Evolutionary conservation across 1,140 invertebrate genomes (phyloP), one percentile per base, ranked within the genome.

Genomic region (Macrostomum lignano): DNA sequence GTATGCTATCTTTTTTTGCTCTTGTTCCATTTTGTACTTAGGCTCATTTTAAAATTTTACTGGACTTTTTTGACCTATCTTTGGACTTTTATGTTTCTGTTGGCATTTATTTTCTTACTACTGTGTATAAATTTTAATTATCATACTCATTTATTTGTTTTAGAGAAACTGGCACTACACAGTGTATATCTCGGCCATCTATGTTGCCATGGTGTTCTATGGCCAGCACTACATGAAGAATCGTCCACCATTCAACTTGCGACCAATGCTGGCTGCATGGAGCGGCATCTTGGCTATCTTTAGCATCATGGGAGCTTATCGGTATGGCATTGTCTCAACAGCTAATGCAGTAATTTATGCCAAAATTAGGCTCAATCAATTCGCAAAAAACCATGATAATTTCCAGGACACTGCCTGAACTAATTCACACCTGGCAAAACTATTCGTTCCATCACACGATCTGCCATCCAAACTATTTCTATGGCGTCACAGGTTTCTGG

Each of bases 371-470:
- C n/a, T n/a, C n/a, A n/a, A n/a, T n/a, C n/a, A n/a, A n/a, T n/a
- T n/a, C n/a, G n/a, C n/a, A n/a, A n/a, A n/a, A n/a, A n/a, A n/a
- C n/a, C n/a, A n/a, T n/a, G n/a, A n/a, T n/a, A n/a, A n/a, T n/a
- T n/a, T n/a, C n/a, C n/a, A n/a, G n/a, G n/a, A n/a, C n/a, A n/a
- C n/a, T n/a, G n/a, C n/a, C n/a, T n/a, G n/a, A n/a, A n/a, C n/a
- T n/a, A n/a, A n/a, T n/a, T n/a, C n/a, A n/a, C n/a, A n/a, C n/a
- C n/a, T n/a, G n/a, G n/a, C n/a, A n/a, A n/a, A n/a, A n/a, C n/a
- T 70, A 78, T 48, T 81, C 86, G 29, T 65, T 93, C 40, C 74
- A 86, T 49, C 73, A 84, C 58, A 88, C 84, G 25, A 69, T 93
- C 37, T 88, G 81, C 58, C 71, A 78, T 13, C 46, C 51, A 3